Evolutionary conservation across 2,888 invertebrate species (phyloP), one percentile per base, ranked within the genome.

Genomic region (Pachliopta kotzebuea): DNA sequence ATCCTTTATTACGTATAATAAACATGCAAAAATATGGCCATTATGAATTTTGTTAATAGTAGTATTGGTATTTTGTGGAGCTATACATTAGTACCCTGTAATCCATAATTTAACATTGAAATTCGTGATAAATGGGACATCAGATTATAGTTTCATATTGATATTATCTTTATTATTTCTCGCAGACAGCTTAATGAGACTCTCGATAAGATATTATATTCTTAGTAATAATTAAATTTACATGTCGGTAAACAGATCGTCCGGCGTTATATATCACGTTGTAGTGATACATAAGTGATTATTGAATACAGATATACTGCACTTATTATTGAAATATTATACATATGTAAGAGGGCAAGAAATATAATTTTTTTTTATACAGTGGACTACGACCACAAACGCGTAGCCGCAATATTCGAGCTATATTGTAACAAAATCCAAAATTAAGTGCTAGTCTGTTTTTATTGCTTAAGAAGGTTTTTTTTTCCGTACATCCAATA

Each of bases 111-210:
- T n/a, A 8, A 45, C 18, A 45, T 45, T 45, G 45, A 45, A 45
- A 45, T 45, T 18, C 18, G 14, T 14, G 45, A 45, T n/a, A 45
- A n/a, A 45, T 45, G 18, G 45, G 7, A 45, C 45, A 45, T n/a
- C n/a, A 45, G 45, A n/a, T 45, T 18, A n/a, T 45, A n/a, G n/a
- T 45, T 45, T 8, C 8, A n/a, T 4, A 3, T n/a, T 45, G 18
- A 45, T n/a, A n/a, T 45, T 45, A 45, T n/a, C n/a, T 45, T 45
- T 45, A 18, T 45, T 45, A 18, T 45, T 18, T 6, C 49, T 29
- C 21, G n/a, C 50, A 50, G 59, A 59, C 29, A 59, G 9, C 20
- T 52, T 50, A 59, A 59, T 59, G 29, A 50, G 29, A 50, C 29
- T 29, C 42, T 18, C 2, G 29, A 50, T 50, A 59, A 59, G 20